Percentiles rank a stretch among this genome's conserved stretches.
Evolutionary conservation across 2,113 vertebrate genomes (phyloP).

Genomic region (Bettongia penicillata): DNA sequence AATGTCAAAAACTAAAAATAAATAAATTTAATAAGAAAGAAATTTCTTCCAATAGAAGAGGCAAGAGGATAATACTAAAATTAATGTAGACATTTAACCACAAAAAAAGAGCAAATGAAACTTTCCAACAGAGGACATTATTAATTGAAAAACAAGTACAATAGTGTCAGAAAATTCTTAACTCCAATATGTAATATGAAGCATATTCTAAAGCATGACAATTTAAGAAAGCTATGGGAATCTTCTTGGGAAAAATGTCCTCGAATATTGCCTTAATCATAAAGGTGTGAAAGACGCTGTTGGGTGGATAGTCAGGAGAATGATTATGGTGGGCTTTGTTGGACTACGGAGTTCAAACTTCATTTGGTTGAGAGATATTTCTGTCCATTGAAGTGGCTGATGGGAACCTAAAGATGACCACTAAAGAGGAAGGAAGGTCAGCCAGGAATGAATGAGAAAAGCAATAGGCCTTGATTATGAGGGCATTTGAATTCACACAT

Average conservation of each 20-base stretch:
- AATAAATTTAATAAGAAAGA: too few species aligned
- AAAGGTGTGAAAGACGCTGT: not conserved
- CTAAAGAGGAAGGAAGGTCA: not conserved
- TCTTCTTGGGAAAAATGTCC: not conserved
- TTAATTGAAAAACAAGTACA: not conserved
- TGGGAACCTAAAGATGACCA: not conserved
- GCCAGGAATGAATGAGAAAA: not conserved
- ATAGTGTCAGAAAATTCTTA: not conserved
- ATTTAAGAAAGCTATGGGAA: not conserved
- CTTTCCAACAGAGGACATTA: not conserved
- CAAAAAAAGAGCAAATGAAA: not conserved
- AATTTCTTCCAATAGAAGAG: not conserved
- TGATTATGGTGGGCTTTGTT: not conserved
- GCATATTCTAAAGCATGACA: not conserved
- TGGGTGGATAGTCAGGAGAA: not conserved
- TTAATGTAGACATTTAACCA: not conserved
- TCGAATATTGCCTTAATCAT: not conserved
- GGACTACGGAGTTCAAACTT: not conserved
- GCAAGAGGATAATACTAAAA: not conserved
- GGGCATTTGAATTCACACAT: not conserved
- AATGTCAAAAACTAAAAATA: too few species aligned
- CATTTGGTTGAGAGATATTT: not conserved
- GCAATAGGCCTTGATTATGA: not conserved
- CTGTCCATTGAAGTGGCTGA: not conserved
- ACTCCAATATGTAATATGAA: not conserved